phyloP scores from a whole-genome alignment of 2,113 vertebrate genomes.

The Cyprichromis sp. region DNA sequence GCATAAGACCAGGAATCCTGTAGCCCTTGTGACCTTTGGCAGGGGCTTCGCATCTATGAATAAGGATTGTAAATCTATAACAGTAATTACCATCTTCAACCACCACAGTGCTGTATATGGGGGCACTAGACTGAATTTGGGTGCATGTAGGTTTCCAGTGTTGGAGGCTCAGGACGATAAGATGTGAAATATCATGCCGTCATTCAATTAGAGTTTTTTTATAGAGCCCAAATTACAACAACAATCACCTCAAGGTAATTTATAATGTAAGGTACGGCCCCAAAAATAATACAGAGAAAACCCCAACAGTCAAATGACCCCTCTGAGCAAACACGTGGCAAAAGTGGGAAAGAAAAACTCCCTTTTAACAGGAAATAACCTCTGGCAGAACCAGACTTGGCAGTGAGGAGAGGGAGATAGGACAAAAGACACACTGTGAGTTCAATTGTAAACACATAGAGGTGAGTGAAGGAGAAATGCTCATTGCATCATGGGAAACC shows the following conservation, averaged over 20 bases:
- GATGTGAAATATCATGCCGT: background rate
- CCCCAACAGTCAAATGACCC: background rate
- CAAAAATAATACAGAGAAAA: background rate
- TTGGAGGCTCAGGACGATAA: background rate
- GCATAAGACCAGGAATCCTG: conserved; percentile 64
- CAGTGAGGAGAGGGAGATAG: background rate
- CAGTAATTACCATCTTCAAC: conserved; percentile 56
- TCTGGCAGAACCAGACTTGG: background rate
- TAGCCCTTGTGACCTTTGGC: conserved; percentile 69
- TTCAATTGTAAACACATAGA: background rate
- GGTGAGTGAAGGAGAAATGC: background rate
- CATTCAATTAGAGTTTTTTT: background rate
- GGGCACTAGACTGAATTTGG: background rate
- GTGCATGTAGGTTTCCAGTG: background rate
- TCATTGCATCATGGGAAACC: background rate
- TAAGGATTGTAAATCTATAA: conserved; percentile 68
- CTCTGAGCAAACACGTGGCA: background rate
- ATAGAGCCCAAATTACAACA: background rate
- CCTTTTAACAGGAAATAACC: background rate
- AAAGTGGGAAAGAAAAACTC: background rate
- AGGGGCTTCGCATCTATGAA: conserved; percentile 48
- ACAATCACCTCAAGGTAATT: background rate
- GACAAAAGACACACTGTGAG: background rate
- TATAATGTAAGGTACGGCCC: background rate
- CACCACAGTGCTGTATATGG: conserved; percentile 13